Percentiles rank a stretch among this genome's conserved stretches.
Evolutionary conservation across 2,797 vertebrate genomes (phyloP).

Genomic region (Pogoniulus pusillus): DNA sequence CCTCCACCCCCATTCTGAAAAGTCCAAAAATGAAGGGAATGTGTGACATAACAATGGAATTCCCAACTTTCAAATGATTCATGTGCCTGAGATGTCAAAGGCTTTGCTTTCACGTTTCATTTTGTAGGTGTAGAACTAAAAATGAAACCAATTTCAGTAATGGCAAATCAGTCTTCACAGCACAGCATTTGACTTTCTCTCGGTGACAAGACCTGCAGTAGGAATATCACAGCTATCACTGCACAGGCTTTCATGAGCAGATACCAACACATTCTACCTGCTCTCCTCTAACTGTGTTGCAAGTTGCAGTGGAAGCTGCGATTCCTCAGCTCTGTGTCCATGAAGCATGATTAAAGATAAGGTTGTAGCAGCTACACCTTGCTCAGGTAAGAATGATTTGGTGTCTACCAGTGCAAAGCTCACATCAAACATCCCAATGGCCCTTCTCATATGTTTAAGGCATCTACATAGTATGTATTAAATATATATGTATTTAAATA

Average conservation of each 20-base stretch:
- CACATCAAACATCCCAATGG: no score
- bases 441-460: neutral
- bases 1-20: accelerated
- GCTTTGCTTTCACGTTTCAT: neutral
- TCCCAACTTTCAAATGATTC: neutral
- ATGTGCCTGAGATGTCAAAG: neutral
- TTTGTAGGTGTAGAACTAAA: neutral
- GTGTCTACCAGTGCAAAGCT: neutral
- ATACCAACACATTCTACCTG: neutral
- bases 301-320: neutral
- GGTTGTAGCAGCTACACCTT: neutral
- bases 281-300: neutral
- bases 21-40: neutral
- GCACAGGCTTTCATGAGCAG: neutral
- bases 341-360: neutral
- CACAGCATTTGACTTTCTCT: neutral
- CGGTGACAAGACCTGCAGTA: neutral
- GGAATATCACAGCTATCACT: neutral
- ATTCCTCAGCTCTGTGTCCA: neutral
- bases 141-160: neutral
- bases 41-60: neutral
- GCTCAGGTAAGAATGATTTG: neutral
- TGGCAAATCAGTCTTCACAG: neutral
- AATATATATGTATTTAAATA: neutral
- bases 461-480: neutral